Base-by-base conservation (phyloP, 2,797 vertebrate genomes). In the Parotocinclus haroldoi region DNA sequence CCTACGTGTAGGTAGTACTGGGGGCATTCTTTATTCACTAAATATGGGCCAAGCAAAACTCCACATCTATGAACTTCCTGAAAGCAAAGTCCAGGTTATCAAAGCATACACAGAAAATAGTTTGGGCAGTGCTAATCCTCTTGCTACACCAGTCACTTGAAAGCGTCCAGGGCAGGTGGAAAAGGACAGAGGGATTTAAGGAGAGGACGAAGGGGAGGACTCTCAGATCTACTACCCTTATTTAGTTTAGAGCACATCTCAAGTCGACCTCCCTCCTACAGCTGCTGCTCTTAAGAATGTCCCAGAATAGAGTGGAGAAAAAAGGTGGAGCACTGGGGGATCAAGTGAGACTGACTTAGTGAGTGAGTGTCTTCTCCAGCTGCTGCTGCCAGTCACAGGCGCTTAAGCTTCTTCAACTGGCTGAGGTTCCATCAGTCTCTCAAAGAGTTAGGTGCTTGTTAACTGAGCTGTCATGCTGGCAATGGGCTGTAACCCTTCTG, bases 241-340 rank as follows among this genome's bases (percentile, higher is more conserved):
- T 87, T 80, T 86, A 87, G 84, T 58, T 69, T 62, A 42, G 37
- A 64, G 52, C 50, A 58, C 9, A 8, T 77, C 63, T 78, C 65
- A 65, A 75, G 81, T 76, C 82, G 79, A 75, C 79, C 68, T 72
- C 14, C 44, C 73, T 60, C 57, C 42, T 73, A 75, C 83, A 84
- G 81, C 79, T 85, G 83, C 75, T 79, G 44, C 39, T 27, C 51
- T 40, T 48, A 61, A 68, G 79, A 81, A 81, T 82, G 76, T 83
- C 84, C 80, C 81, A 76, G 75, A 88, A 88, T 87, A 88, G 85
- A 80, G 74, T 54, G 75, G 56, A 65, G 68, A 65, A 78, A 78
- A 77, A 59, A 69, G 62, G 65, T 68, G 71, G 71, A 68, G 58
- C 38, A 39, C 36, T 4, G 39, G 39, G 62, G 53, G 58, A 49